These are phyloP conservation scores for Sebastolobus alascanus DNA, from an alignment of 2,797 vertebrate genomes.

Conservation along the genomic window DNA sequence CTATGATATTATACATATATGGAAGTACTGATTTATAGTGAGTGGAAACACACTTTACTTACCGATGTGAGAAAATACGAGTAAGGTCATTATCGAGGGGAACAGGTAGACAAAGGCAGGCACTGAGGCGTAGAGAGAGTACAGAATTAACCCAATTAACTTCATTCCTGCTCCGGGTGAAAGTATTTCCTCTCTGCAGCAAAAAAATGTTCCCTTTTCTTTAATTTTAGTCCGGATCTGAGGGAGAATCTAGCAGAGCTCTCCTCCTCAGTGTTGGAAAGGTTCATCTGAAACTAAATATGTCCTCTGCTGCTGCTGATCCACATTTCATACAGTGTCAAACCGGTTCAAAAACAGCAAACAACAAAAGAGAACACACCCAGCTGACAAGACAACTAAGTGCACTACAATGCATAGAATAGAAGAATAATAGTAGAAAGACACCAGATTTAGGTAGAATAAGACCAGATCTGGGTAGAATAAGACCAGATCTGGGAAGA, in stretches of 20 bases:
- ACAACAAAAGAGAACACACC: neutral
- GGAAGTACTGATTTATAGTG: too few species aligned
- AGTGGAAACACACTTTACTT: conserved; percentile 74
- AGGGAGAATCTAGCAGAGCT: neutral
- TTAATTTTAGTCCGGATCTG: neutral
- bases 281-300: too few species aligned
- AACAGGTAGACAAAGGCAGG: conserved; percentile 77
- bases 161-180: conserved; percentile 49
- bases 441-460: too few species aligned
- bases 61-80: conserved; percentile 87
- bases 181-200: neutral
- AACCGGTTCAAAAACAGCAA: neutral
- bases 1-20: too few species aligned
- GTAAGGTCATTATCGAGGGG: conserved; percentile 82
- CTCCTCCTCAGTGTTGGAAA: conserved; percentile 31
- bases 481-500: too few species aligned
- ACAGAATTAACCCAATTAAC: conserved; percentile 46
- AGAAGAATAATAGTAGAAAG: too few species aligned
- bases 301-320: conserved; percentile 20
- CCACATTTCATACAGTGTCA: conserved; percentile 1
- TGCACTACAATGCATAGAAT: conserved; percentile 26
- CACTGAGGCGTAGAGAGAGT: conserved; percentile 75
- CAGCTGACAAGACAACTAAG: neutral
- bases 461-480: too few species aligned
- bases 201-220: neutral